A percentile compares a stretch with the other conserved stretches of the same genome.
phyloP scores from a whole-genome alignment of 1,140 invertebrate genomes.

The Habropoda laboriosa region DNA sequence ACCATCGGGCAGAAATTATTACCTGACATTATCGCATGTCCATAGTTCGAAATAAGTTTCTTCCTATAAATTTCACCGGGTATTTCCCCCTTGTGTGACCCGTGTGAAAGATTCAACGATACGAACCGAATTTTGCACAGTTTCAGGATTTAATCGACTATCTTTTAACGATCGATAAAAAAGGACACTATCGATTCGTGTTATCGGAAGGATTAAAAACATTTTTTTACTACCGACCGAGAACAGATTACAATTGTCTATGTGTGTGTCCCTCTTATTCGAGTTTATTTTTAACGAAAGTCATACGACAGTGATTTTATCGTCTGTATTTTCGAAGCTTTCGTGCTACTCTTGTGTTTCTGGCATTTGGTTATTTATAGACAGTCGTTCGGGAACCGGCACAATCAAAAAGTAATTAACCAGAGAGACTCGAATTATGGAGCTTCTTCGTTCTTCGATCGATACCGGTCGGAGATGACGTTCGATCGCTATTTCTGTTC shows the following conservation, averaged over 20 bases:
- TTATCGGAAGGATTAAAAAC: neutral
- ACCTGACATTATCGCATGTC: neutral
- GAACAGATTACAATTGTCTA: too few species aligned
- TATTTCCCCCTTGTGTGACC: neutral
- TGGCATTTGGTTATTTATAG: neutral
- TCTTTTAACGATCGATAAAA: too few species aligned
- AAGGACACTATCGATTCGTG: neutral
- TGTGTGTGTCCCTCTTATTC: neutral
- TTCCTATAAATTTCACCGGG: neutral
- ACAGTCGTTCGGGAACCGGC: neutral
- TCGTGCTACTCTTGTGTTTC: neutral
- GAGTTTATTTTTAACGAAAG: neutral
- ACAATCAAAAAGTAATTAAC: constrained; percentile 5
- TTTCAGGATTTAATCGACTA: too few species aligned
- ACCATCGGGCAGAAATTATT: neutral
- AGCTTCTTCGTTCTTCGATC: neutral
- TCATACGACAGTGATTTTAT: too few species aligned
- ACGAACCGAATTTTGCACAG: too few species aligned
- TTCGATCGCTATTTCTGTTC: constrained; percentile 13
- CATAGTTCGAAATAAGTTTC: too few species aligned
- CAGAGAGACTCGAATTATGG: neutral
- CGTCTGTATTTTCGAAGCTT: neutral
- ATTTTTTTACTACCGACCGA: too few species aligned
- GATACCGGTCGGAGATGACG: neutral
- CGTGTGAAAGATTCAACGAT: too few species aligned